Base-by-base conservation (phyloP, 2,113 vertebrate genomes). In the Pandion haliaetus region DNA sequence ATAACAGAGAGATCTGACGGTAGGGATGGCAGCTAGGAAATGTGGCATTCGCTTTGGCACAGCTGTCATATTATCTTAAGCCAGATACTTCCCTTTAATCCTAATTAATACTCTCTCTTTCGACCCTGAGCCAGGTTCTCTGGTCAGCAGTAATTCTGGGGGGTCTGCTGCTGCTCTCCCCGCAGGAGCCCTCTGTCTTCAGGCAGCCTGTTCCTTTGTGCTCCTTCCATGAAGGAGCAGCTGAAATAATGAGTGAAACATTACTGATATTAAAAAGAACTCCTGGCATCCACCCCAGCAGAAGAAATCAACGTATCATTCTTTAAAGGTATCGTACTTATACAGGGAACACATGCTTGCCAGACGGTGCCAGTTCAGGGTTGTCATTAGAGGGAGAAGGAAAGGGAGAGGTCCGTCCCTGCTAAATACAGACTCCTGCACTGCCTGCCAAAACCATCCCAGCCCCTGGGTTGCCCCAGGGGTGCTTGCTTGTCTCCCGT, bases 61-160 rank as follows among this genome's bases (percentile, higher is more conserved):
- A 94, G 94, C 81, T 97, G 95, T 95, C 81, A 59, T 42, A 42
- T 73, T 52, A 42, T 12, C 5, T 73, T 82, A 84, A 96, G 70
- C 72, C 74, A 40, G 62, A 92, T 93, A 81, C 66, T 45, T 32
- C 34, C 40, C 69, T 50, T 80, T 93, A 91, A 96, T 93, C 96
- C 92, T 86, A 85, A 88, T 93, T 86, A 93, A 78, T 52, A 31
- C 91, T 42, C 29, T 89, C 80, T 73, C 66, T 77, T 81, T 71
- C 6, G 69, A 55, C 47, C 58, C 67, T 26, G 36, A 49, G 50
- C 70, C 32, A 16, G 38, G 45, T 54, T 86, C 83, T 89, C 36
- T 44, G 34, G 62, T 86, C 74, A 82, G 69, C 72, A 66, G 78
- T 24, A 25, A 29, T 73, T 78, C 66, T 2, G 8, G 69, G 70